Evolutionary conservation across 2,113 vertebrate genomes (phyloP).

Genomic region (Cynocephalus volans): DNA sequence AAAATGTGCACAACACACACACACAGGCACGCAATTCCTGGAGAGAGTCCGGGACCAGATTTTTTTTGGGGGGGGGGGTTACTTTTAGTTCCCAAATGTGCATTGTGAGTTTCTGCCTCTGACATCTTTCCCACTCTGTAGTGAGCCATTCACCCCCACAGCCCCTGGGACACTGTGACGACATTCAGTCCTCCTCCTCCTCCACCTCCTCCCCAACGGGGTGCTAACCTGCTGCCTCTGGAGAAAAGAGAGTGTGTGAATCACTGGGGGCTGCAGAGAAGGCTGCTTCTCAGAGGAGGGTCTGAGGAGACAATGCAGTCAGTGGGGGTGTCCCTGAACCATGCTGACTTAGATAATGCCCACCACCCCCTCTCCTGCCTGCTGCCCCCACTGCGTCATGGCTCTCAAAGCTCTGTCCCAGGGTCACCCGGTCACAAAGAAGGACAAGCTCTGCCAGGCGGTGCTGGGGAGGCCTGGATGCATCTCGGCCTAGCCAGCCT

Average conservation of each 20-base stretch:
- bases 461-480: not conserved
- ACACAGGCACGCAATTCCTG: not conserved
- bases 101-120: not conserved
- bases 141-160: not conserved
- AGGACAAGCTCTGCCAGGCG: not conserved
- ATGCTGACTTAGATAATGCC: too few relatives aligned
- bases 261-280: not conserved
- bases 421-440: too few relatives aligned
- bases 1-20: too few relatives aligned
- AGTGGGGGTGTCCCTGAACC: not conserved
- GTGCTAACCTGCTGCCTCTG: not conserved
- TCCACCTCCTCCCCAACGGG: not conserved
- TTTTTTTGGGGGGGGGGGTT: not conserved
- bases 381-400: rapidly evolving
- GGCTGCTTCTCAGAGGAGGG: not conserved
- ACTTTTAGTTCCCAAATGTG: not conserved
- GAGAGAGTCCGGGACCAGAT: not conserved
- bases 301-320: not conserved
- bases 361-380: not conserved
- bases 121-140: not conserved
- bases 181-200: not conserved
- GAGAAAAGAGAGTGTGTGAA: not conserved
- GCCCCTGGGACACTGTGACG: not conserved
- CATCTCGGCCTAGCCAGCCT: not conserved
- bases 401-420: not conserved